Base-by-base conservation (phyloP, 2,888 invertebrate species). In the Meteorus colon region DNA sequence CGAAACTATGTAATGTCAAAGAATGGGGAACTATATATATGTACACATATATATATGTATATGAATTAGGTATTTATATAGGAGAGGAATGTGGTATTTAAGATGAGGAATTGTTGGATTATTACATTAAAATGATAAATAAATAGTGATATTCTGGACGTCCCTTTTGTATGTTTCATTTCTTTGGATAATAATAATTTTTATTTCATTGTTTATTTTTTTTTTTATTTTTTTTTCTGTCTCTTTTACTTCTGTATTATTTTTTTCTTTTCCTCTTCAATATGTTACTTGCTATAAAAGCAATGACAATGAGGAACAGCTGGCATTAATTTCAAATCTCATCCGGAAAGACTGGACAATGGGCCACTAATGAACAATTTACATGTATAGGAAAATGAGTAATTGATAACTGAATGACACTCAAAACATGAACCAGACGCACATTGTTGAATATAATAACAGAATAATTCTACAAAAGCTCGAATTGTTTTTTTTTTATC, bases 1-100 rank as follows among this genome's bases (percentile, higher is more conserved):
- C 62, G 70, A 74, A 59, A 74, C 68, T 77, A 75, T 75, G 71
- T 74, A 65, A 69, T 70, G 68, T 10, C 48, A 68, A 48, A 67
- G 60, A 51, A 41, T 63, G 5, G 45, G 34, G 69, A 55, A 19
- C 55, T 19, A n/a, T 16, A 31, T 55, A 27, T 62, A 59, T 29
- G 27, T 48, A 51, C 59, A 51, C 29, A 59, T 51, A 55, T 19
- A 55, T 55, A 24, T 8, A 55, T 55, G n/a, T 19, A 19, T 55
- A 55, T 55, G 5, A 6, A 55, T 55, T 55, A 55, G 48, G 48
- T 48, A 48, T 34, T 34, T 34, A 34, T n/a, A 48, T 48, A 41
- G 41, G 48, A n/a, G 48, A 48, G 48, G 41, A 60, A 51, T 37
- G 19, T 66, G 70, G 19, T 60, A 62, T 34, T 67, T 48, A 34